Conservation (phyloP, 2,113 vertebrate species). For the Lepus timidus region DNA sequence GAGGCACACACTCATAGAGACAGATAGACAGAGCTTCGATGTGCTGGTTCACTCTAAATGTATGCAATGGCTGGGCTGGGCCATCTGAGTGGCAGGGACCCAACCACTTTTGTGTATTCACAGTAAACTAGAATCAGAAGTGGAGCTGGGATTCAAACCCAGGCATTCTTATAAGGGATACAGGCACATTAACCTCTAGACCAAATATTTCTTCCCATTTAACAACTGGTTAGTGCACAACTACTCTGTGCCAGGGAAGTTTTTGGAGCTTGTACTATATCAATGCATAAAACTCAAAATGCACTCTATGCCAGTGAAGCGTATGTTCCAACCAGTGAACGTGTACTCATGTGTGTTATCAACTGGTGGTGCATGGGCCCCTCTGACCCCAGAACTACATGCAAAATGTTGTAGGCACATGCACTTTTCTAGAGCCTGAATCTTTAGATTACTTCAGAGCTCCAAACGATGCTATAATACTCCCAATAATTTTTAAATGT, state of each 20-base stretch:
- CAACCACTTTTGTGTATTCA: no score
- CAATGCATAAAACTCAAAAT: neutral
- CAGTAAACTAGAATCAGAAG: no score
- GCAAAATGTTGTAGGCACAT: neutral
- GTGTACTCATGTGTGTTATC: neutral
- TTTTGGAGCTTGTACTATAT: neutral
- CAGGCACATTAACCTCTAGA: no score
- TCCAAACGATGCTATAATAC: neutral
- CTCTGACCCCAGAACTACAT: neutral
- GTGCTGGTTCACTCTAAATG: no score
- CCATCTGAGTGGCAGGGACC: no score
- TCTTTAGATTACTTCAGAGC: constrained; percentile 8
- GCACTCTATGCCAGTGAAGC: neutral
- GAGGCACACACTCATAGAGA: no score
- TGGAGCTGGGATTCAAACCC: no score
- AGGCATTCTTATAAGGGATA: no score
- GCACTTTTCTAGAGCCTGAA: neutral
- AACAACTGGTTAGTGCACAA: neutral
- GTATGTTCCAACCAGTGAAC: neutral
- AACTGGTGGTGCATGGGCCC: neutral
- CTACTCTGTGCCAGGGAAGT: neutral
- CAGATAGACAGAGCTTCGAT: no score
- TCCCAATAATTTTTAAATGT: constrained; percentile 37
- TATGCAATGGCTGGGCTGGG: no score
- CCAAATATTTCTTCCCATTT: no score